Evolutionary conservation across 2,113 vertebrate genomes (phyloP), one percentile per base, ranked within the genome.

Genomic region (Lepus timidus): DNA sequence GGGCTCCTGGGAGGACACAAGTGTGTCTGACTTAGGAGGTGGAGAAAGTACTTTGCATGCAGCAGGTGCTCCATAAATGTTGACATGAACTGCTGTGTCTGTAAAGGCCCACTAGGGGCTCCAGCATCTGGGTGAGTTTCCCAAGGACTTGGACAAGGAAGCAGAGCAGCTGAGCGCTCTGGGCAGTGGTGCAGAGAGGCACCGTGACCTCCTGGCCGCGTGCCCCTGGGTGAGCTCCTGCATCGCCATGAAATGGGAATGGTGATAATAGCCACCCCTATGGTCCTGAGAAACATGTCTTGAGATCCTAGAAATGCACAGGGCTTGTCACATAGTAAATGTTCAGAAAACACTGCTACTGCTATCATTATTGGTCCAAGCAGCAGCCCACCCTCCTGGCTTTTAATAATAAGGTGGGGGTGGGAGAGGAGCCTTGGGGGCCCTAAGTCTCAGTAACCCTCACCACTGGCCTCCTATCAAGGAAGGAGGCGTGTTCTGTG

Each of bases 51-150:
- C 67, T 74, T 92, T 11, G 0, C 36, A 3, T 36, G 29, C 49
- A 91, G 75, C 67, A 67, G 29, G 82, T 70, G 31, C 83, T 94
- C 64, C 61, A 4, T 91, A 74, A 74, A 64, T 55, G n/a, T 58
- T 90, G 39, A 9, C 36, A 31, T 55, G 51, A 92, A 68, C 39
- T 27, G 27, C 17, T 36, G 39, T 11, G 4, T 74, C 44, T 81
- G 36, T 70, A 62, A 88, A 82, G 73, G 85, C 85, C 19, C 81
- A 20, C 0, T 61, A 61, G 61, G 19, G 25, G 29, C 65, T 68
- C 58, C 14, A 80, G 75, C 67, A 81, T 29, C 86, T 70, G 71
- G 25, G 4, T 55, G 55, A 76, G 71, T 81, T 91, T 91, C 80
- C 85, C 65, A 5, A 76, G 36, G 49, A 81, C 62, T 90, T 29